These are phyloP conservation scores for Pissodes strobi DNA, from an alignment of 1,140 invertebrate species.

Conservation along the genomic window DNA sequence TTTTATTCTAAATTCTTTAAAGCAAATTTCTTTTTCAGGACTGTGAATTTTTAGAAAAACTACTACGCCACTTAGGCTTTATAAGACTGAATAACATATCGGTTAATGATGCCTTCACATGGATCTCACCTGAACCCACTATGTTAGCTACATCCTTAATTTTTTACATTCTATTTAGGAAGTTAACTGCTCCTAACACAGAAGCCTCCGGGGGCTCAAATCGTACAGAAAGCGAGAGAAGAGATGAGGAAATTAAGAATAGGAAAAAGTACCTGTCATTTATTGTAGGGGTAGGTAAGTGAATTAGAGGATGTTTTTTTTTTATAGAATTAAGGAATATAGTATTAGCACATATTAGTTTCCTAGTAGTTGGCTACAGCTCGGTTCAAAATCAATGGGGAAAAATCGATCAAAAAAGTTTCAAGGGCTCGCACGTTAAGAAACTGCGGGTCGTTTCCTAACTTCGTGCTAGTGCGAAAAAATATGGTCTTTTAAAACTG, in stretches of 20 bases:
- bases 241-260: constrained; percentile 34
- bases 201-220: constrained; percentile 24
- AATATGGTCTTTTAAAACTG: no score
- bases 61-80: constrained; percentile 72
- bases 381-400: no score
- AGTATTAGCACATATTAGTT: no score
- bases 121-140: constrained; percentile 57
- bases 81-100: constrained; percentile 68
- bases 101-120: constrained; percentile 56
- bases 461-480: no score
- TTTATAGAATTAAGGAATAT: no score
- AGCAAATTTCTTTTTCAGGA: constrained; percentile 50
- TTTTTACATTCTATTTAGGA: constrained; percentile 50
- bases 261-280: constrained; percentile 42
- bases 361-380: no score
- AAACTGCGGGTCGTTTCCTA: no score
- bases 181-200: constrained; percentile 41
- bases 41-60: constrained; percentile 65
- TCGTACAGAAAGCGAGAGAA: constrained; percentile 18
- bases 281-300: constrained; percentile 46
- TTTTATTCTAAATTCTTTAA: no score
- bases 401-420: no score
- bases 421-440: no score
- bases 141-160: constrained; percentile 52
- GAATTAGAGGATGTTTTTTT: no score